Evolutionary conservation across 1,140 invertebrate species (phyloP), one percentile per base, ranked within the genome.

Genomic region (Diploscapter pachys): DNA sequence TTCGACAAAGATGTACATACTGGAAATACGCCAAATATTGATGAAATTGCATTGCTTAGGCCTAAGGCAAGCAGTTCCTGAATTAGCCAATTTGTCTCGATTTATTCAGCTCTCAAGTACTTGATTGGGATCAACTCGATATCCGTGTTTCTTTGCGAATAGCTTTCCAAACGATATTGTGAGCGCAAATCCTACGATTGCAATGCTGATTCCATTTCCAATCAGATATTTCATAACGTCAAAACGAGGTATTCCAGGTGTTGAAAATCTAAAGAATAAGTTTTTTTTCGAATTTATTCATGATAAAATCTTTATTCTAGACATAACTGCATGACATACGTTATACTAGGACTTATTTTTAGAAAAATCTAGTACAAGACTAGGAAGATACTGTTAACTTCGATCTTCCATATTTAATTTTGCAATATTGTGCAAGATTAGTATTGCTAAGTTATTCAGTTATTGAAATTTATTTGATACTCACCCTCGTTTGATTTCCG

Each of bases 101-200:
- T 31, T 31, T 31, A 31, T 31, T 31, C 31, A 31, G 31, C 1
- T 31, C 31, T 31, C 31, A 31, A 31, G 1, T 31, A 87, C 88
- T 85, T 90, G 89, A 81, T 89, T 90, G 49, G 89, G 82, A 76
- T 89, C 86, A 52, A 89, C 85, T 64, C 85, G 83, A 80, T 89
- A 89, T 64, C 87, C 86, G 81, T 89, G 85, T 80, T 88, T 89
- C 66, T 86, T 87, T 6, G 88, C 87, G 69, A 89, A 87, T 50
- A 89, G 83, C 76, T 89, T 89, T 8, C 87, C 88, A 86, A 90
- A 87, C 31, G 89, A 89, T 6, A 90, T 83, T 62, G 88, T 88
- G 51, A 90, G 85, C 54, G 89, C 88, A 82, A 88, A 89, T 2
- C 87, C 82, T 51, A 90, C 88, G 75, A 90, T 86, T 6, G 88